phyloP scores from a whole-genome alignment of 1,140 invertebrate species.

The Lithobius niger region DNA sequence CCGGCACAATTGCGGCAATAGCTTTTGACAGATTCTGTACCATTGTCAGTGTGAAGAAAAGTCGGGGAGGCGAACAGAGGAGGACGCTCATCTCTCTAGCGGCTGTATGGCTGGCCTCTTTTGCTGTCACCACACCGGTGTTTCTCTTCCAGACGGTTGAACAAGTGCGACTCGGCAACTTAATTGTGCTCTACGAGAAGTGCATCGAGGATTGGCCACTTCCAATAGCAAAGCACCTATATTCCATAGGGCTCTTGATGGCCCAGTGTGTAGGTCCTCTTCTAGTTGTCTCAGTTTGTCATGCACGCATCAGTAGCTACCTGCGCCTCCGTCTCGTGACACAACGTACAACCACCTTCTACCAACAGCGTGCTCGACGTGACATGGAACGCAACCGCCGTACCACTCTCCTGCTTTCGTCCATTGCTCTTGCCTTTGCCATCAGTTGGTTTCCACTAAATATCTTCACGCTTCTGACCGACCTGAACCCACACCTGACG shows the following conservation, averaged over 20 bases:
- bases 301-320: constrained; percentile 37
- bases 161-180: constrained; percentile 24
- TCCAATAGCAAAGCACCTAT: constrained; percentile 32
- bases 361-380: constrained; percentile 20
- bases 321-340: constrained; percentile 24
- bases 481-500: constrained; percentile 27
- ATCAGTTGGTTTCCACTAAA: constrained; percentile 39
- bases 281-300: constrained; percentile 37
- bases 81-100: constrained; percentile 29
- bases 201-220: constrained; percentile 35
- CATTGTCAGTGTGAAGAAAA: constrained; percentile 30
- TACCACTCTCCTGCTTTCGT: constrained; percentile 37
- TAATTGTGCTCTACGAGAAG: constrained; percentile 27
- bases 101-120: constrained; percentile 40
- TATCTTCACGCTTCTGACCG: constrained; percentile 37
- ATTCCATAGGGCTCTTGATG: constrained; percentile 38
- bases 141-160: constrained; percentile 35
- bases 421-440: constrained; percentile 28
- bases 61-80: not conserved
- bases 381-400: constrained; percentile 37
- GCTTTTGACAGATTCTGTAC: constrained; percentile 44
- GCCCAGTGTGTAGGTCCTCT: constrained; percentile 42
- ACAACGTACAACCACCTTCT: not conserved
- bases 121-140: constrained; percentile 35
- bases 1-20: constrained; percentile 45